A percentile compares a stretch with the other conserved stretches of the same genome.
phyloP scores from a whole-genome alignment of 2,113 vertebrate genomes.

The Scatophagus argus region DNA sequence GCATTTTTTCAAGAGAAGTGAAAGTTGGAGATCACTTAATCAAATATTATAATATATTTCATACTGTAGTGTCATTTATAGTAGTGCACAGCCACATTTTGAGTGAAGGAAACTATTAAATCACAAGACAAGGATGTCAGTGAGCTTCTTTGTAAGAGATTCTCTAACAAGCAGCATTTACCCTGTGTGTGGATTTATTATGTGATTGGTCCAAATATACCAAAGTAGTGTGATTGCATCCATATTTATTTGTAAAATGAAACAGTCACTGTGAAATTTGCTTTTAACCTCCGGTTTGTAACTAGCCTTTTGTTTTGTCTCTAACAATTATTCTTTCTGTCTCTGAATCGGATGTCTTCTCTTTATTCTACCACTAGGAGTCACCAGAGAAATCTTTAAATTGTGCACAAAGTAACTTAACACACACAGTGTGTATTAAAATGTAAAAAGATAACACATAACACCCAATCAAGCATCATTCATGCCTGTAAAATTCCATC shows the following conservation, averaged over 20 bases:
- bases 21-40: too few relatives aligned
- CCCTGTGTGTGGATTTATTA: background rate
- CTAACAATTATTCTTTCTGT: background rate
- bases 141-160: background rate
- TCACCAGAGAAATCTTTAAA: background rate
- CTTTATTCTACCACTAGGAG: conserved; percentile 4
- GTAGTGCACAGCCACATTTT: background rate
- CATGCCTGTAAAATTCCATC: background rate
- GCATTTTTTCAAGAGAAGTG: background rate
- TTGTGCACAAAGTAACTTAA: background rate
- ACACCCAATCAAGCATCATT: background rate
- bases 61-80: background rate
- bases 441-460: background rate
- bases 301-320: background rate
- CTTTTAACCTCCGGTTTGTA: too few relatives aligned
- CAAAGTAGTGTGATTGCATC: background rate
- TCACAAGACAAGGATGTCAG: too few relatives aligned
- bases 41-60: background rate
- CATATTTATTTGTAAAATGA: background rate
- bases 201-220: background rate
- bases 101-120: background rate
- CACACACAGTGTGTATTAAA: background rate
- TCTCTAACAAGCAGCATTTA: background rate
- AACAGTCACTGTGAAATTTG: background rate
- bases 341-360: background rate